phyloP scores from a whole-genome alignment of 2,888 invertebrate species.

The Apodemia duryi region DNA sequence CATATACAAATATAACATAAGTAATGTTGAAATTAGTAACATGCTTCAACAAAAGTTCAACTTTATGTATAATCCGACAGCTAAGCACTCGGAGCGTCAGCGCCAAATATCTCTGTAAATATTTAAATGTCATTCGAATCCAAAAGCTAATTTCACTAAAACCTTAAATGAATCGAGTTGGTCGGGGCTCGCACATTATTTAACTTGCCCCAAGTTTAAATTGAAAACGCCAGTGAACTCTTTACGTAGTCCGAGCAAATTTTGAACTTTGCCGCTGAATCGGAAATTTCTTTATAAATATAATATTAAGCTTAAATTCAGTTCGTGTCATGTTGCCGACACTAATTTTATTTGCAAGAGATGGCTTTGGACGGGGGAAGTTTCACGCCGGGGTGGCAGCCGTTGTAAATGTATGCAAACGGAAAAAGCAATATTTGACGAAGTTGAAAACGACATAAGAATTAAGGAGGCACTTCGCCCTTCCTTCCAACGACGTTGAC shows the following conservation, averaged over 20 bases:
- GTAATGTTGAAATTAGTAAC: background rate
- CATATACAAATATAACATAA: background rate
- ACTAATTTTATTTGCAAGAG: conserved; percentile 77
- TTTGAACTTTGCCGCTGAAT: conserved; percentile 79
- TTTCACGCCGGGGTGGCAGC: conserved; percentile 34
- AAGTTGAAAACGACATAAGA: conserved; percentile 76
- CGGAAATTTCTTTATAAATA: conserved; percentile 79
- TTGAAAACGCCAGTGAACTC: conserved; percentile 77
- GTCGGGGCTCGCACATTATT: conserved; percentile 75
- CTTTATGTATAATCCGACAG: conserved; percentile 5
- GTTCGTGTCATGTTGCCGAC: conserved; percentile 78
- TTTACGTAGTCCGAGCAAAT: conserved; percentile 73
- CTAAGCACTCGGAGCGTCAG: conserved; percentile 28
- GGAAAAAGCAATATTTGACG: conserved; percentile 73
- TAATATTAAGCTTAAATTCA: conserved; percentile 78
- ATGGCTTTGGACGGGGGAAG: conserved; percentile 55
- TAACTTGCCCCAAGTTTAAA: conserved; percentile 78
- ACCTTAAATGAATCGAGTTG: conserved; percentile 77
- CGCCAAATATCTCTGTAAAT: conserved; percentile 44
- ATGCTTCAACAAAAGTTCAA: conserved; percentile 3
- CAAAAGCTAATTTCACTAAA: conserved; percentile 78
- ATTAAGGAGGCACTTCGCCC: conserved; percentile 52
- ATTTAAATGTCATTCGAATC: conserved; percentile 69
- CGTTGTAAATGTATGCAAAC: conserved; percentile 76
- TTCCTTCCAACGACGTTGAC: conserved; percentile 37